phyloP scores from a whole-genome alignment of 2,113 vertebrate species.

The Ameiurus melas region DNA sequence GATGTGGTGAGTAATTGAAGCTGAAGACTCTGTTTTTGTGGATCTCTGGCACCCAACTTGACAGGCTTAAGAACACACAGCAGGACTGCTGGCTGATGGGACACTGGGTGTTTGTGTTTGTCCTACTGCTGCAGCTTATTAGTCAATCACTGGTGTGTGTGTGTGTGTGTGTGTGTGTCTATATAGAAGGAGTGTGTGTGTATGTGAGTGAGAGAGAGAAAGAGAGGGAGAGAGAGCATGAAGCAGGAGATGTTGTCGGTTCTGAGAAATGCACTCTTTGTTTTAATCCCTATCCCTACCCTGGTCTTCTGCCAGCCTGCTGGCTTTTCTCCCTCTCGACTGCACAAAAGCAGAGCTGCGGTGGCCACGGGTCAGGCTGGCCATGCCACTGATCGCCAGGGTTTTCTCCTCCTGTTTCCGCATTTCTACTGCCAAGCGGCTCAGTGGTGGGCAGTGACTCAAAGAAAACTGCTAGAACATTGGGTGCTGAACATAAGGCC shows the following conservation, averaged over 20 bases:
- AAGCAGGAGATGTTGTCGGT: constrained; percentile 44
- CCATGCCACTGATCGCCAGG: constrained; percentile 66
- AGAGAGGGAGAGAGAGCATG: not conserved
- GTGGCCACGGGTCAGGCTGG: constrained; percentile 62
- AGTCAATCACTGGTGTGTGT: constrained; percentile 1
- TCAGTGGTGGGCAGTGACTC: constrained; percentile 74
- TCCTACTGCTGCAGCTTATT: constrained; percentile 26
- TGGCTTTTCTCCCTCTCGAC: constrained; percentile 44
- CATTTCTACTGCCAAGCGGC: constrained; percentile 65
- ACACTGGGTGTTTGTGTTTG: constrained; percentile 39
- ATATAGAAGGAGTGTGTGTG: not conserved
- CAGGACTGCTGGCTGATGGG: constrained; percentile 33
- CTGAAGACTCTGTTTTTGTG: constrained; percentile 38
- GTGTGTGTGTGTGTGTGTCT: not conserved
- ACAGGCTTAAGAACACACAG: constrained; percentile 30
- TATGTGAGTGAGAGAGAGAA: not conserved
- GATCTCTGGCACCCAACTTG: constrained; percentile 18
- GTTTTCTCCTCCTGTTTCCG: constrained; percentile 75
- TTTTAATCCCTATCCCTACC: constrained; percentile 67
- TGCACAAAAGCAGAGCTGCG: constrained; percentile 61
- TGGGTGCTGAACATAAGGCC: constrained; percentile 72
- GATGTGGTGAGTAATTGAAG: constrained; percentile 9
- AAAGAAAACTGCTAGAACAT: constrained; percentile 75
- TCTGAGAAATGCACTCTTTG: constrained; percentile 63
- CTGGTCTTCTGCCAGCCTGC: constrained; percentile 59